Conservation (phyloP, 1,140 invertebrate genomes). For the Drosophila orena region DNA sequence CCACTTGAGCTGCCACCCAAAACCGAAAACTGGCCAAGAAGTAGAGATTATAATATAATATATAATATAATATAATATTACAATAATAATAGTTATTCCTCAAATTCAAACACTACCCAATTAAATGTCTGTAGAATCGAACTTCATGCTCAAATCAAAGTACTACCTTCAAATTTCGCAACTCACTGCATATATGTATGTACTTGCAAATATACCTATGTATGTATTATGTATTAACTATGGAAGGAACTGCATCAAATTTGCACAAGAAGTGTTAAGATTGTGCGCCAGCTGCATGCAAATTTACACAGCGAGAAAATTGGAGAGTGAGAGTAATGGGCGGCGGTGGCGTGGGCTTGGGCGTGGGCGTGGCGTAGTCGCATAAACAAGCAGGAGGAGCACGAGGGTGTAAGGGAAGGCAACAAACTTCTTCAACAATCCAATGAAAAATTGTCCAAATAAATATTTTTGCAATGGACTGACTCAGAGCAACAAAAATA, state of each 20-base stretch:
- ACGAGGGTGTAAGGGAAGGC: background rate
- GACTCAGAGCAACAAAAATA: conserved; percentile 19
- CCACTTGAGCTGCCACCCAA: background rate
- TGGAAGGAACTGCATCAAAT: conserved; percentile 58
- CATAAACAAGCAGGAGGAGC: conserved; percentile 9
- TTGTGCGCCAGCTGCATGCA: conserved; percentile 66
- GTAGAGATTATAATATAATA: background rate
- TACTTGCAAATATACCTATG: conserved; percentile 26
- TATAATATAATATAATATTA: too few species aligned
- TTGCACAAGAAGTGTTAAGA: conserved; percentile 77
- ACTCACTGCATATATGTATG: conserved; percentile 19
- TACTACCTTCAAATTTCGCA: background rate
- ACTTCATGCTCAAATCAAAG: background rate
- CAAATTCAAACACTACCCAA: too few species aligned
- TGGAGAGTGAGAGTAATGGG: background rate
- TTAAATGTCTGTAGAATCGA: too few species aligned
- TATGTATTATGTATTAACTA: conserved; percentile 10
- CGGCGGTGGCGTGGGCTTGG: background rate
- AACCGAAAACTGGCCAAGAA: too few species aligned
- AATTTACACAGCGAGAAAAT: conserved; percentile 38
- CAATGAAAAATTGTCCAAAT: conserved; percentile 52
- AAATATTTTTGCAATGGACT: conserved; percentile 45
- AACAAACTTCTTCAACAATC: conserved; percentile 33
- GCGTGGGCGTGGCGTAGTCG: background rate
- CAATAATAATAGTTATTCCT: too few species aligned